phyloP scores from a whole-genome alignment of 2,797 vertebrate genomes.

The Coluber constrictor region DNA sequence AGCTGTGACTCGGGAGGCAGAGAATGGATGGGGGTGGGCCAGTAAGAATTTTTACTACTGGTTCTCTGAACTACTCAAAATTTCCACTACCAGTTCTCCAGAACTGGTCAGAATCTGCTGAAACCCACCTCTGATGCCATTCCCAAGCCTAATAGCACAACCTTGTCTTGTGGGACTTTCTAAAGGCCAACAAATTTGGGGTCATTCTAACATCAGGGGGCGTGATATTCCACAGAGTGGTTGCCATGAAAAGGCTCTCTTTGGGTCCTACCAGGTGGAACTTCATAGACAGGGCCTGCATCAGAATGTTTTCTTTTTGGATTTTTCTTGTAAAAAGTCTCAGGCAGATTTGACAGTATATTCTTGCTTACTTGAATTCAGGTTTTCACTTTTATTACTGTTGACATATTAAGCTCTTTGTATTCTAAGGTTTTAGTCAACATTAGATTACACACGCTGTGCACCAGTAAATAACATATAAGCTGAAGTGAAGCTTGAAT shows the following conservation, averaged over 20 bases:
- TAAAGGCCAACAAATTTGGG: not conserved
- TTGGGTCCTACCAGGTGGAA: not conserved
- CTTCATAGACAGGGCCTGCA: not conserved
- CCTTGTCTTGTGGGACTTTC: not conserved
- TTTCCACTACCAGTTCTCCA: too few species aligned
- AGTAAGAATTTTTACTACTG: too few species aligned
- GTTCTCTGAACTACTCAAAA: too few species aligned
- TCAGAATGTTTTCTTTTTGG: not conserved
- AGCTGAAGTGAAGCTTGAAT: constrained; percentile 26
- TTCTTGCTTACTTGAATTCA: not conserved
- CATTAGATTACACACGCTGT: not conserved
- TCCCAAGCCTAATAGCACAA: not conserved
- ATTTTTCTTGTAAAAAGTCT: not conserved
- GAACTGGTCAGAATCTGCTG: too few species aligned
- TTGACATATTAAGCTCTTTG: constrained; percentile 21
- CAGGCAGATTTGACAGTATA: not conserved
- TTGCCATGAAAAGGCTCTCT: not conserved
- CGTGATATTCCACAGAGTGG: not conserved
- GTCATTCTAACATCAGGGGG: not conserved
- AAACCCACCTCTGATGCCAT: not conserved
- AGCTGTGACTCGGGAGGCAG: too few species aligned
- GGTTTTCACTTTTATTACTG: constrained; percentile 11
- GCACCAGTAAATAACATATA: not conserved
- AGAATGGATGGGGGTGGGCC: too few species aligned
- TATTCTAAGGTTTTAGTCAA: constrained; percentile 16